Evolutionary conservation across 2,797 vertebrate species (phyloP), one percentile per base, ranked within the genome.

Genomic region (Falco concolor): DNA sequence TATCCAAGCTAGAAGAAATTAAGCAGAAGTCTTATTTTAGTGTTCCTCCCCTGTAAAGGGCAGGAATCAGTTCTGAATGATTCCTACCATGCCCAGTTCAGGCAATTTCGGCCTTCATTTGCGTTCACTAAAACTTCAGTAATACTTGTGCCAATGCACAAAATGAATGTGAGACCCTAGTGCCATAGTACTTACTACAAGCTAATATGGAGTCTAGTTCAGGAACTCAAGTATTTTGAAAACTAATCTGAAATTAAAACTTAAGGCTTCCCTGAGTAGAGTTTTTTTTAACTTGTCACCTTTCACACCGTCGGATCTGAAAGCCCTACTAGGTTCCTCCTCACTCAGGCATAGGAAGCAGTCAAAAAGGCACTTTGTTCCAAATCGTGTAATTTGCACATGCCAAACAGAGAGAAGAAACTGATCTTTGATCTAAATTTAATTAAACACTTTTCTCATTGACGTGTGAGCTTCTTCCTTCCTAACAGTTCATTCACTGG

Each of bases 391-490:
- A 92, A 77, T 84, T 93, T 84, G 42, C 74, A 86, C 60, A 45
- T 22, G 38, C 74, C 61, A 36, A 84, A 86, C 45, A 80, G 40
- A 80, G 32, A 32, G 79, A 89, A 87, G 61, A 93, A 96, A 86
- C 44, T 60, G 13, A 84, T 89, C 88, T 93, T 96, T 96, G 67
- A 87, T 90, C 89, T 94, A 76, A 93, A 92, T 70, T 52, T 90
- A 92, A 95, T 92, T 91, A 88, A 94, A 75, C 60, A 52, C 56
- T 93, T 88, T 89, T 85, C 34, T 86, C 76, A 69, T 75, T 91
- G 87, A 59, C 32, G n/a, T 36, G 12, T 3, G 0, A 84, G 28
- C 23, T 87, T 30, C 50, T 60, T 75, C 36, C 68, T 83, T 92
- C 65, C 18, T 65, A 81, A 53, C 36, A 94, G 65, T 81, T 91